phyloP scores from a whole-genome alignment of 2,888 invertebrate species.

The Lasioglossum lativentre region DNA sequence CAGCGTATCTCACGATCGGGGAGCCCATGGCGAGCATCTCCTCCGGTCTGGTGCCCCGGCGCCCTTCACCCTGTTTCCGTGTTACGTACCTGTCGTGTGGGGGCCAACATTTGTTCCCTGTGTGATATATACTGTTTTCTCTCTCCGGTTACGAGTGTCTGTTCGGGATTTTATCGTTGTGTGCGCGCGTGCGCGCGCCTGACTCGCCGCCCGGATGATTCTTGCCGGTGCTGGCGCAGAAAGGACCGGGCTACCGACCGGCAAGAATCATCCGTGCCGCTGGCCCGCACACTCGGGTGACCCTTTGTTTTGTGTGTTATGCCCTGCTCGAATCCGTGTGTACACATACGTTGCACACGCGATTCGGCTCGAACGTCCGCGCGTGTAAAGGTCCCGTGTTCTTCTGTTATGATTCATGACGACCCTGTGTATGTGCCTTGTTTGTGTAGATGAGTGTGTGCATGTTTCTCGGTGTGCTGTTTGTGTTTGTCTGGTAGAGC shows the following conservation, averaged over 20 bases:
- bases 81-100: slow-evolving; percentile 62
- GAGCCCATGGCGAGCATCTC: slow-evolving; percentile 33
- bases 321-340: background rate
- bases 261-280: slow-evolving; percentile 7
- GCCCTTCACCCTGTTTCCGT: slow-evolving; percentile 54
- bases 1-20: slow-evolving; percentile 41
- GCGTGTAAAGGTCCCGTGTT: slow-evolving; percentile 43
- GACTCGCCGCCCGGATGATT: background rate
- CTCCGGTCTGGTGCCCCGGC: slow-evolving; percentile 65
- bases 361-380: slow-evolving; percentile 31
- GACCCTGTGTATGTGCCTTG: slow-evolving; percentile 23
- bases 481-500: background rate
- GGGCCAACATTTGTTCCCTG: slow-evolving; percentile 45
- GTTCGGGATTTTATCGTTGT: background rate
- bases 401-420: slow-evolving; percentile 38
- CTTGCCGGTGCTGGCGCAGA: background rate
- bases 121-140: slow-evolving; percentile 14
- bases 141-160: background rate
- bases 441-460: background rate
- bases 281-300: background rate
- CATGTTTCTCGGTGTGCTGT: background rate
- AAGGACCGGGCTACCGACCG: background rate
- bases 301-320: background rate
- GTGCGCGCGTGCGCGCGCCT: background rate
- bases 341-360: background rate